These are phyloP conservation scores for Myrmecophaga tridactyla DNA, from an alignment of 2,113 vertebrate genomes.

Conservation along the genomic window DNA sequence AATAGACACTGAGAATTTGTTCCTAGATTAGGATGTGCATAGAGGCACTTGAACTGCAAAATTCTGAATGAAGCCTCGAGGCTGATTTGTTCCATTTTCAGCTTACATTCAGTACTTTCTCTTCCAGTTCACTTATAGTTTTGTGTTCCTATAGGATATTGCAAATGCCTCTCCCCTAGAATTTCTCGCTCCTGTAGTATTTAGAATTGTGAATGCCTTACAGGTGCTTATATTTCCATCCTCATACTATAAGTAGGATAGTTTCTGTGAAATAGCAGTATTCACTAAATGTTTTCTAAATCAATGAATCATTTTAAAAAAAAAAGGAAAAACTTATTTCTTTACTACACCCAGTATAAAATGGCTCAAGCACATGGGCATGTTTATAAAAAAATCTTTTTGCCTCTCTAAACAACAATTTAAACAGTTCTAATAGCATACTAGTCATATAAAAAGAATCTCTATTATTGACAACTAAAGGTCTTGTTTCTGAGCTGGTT, in stretches of 20 bases:
- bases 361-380: neutral
- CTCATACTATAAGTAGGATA: neutral
- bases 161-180: neutral
- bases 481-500: neutral
- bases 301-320: neutral
- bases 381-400: neutral
- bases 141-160: neutral
- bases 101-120: neutral
- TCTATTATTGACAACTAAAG: neutral
- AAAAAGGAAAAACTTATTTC: neutral
- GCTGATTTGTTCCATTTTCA: neutral
- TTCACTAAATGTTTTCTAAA: neutral
- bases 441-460: neutral
- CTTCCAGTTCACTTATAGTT: neutral
- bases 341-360: neutral
- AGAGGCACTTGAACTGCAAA: neutral
- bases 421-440: neutral
- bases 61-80: neutral
- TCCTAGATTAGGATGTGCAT: neutral
- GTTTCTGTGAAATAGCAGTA: neutral
- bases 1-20: neutral
- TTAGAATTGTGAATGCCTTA: neutral
- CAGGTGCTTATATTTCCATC: neutral
- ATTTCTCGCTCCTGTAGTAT: neutral
- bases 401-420: conserved; percentile 1